Percentiles rank a stretch among this genome's conserved stretches.
Conservation (phyloP, 1,140 invertebrate genomes). For the Amphibalanus amphitrite region DNA sequence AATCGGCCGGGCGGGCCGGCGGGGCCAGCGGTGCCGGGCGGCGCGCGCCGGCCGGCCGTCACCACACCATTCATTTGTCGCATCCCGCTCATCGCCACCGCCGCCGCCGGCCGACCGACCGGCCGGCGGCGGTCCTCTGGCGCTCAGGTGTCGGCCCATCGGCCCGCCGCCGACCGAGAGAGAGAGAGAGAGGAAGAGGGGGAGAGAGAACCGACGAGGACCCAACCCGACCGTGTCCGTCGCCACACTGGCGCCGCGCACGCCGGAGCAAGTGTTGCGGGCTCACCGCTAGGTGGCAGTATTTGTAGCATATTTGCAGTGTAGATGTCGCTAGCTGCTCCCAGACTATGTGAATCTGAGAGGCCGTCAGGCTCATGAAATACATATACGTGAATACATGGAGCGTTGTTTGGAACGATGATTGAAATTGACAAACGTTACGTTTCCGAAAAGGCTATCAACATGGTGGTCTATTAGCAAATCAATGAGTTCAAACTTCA, state of each 20-base stretch:
- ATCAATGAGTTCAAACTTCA: too few species aligned
- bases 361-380: background rate
- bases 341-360: background rate
- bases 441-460: too few species aligned
- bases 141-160: too few species aligned
- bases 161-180: too few species aligned
- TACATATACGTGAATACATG: background rate
- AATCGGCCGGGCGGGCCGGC: background rate
- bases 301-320: background rate
- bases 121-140: too few species aligned
- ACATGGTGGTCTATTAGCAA: too few species aligned
- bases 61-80: background rate
- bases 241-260: constrained; percentile 4
- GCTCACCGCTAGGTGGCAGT: background rate
- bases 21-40: too few species aligned
- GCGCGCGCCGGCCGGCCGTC: too few species aligned
- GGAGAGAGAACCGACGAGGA: background rate
- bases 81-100: background rate
- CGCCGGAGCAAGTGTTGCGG: background rate
- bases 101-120: too few species aligned
- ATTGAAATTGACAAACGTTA: too few species aligned
- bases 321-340: background rate
- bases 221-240: background rate
- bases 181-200: too few species aligned
- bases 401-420: background rate